A percentile compares a stretch with the other conserved stretches of the same genome.
Evolutionary conservation across 2,113 vertebrate species (phyloP).

Genomic region (Scolopax mira): DNA sequence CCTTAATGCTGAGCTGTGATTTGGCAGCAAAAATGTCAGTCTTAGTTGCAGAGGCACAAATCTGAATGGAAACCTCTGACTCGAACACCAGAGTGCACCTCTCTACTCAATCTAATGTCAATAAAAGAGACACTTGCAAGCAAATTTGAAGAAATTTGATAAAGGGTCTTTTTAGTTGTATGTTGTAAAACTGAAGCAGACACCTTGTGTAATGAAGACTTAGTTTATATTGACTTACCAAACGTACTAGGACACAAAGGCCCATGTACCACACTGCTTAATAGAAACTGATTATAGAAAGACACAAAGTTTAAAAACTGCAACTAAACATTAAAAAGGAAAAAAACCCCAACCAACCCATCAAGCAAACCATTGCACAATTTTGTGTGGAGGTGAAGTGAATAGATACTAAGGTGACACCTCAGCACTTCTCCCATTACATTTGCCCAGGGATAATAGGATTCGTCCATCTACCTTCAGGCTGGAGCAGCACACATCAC

Average conservation of each 20-base stretch:
- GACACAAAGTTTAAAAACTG: neutral
- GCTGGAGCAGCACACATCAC: neutral
- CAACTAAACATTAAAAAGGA: neutral
- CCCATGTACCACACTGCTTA: neutral
- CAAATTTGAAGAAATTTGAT: neutral
- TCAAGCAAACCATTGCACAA: neutral
- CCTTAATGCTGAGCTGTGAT: neutral
- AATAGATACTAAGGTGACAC: neutral
- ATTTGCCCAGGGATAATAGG: neutral
- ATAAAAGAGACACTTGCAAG: neutral
- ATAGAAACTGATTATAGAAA: neutral
- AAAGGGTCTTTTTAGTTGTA: neutral
- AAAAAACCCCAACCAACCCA: accelerated
- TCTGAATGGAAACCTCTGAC: neutral
- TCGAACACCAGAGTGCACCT: neutral
- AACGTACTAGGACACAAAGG: neutral
- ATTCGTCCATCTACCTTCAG: neutral
- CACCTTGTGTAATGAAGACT: neutral
- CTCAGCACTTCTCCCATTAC: neutral
- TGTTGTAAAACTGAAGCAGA: neutral
- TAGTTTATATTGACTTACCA: neutral
- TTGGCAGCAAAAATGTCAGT: neutral
- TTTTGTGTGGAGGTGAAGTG: neutral
- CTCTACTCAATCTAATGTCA: neutral
- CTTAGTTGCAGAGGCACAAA: neutral